Percentiles rank a stretch among this genome's conserved stretches.
phyloP scores from a whole-genome alignment of 1,140 invertebrate genomes.

The Drosophila equinoxialis region DNA sequence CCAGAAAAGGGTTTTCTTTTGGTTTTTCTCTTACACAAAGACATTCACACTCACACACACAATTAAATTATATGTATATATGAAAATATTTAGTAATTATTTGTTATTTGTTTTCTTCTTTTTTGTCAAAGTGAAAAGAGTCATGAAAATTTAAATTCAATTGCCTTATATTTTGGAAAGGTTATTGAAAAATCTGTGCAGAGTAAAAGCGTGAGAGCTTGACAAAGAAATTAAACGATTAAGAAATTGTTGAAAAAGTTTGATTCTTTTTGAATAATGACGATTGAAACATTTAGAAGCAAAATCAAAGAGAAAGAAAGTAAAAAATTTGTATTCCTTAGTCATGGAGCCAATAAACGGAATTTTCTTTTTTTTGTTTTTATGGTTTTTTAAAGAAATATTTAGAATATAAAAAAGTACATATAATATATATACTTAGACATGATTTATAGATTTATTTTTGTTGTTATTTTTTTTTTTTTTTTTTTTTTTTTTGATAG shows the following conservation, averaged over 20 bases:
- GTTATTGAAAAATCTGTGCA: not conserved
- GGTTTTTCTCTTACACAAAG: constrained; percentile 25
- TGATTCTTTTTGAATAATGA: not conserved
- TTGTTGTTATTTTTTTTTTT: constrained; percentile 30
- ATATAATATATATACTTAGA: constrained; percentile 61
- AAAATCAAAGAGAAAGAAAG: constrained; percentile 32
- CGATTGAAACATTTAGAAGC: constrained; percentile 3
- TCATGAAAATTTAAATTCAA: not conserved
- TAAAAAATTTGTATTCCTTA: constrained; percentile 42
- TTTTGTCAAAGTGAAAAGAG: not conserved
- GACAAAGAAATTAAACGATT: not conserved
- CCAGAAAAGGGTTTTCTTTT: not conserved
- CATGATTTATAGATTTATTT: constrained; percentile 55
- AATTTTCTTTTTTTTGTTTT: constrained; percentile 26
- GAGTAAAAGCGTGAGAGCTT: constrained; percentile 3
- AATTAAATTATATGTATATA: constrained; percentile 32
- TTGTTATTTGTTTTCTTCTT: not conserved
- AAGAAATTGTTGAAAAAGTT: not conserved
- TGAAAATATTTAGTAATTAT: constrained; percentile 11
- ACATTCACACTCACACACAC: constrained; percentile 47
- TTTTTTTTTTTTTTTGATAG: constrained; percentile 29
- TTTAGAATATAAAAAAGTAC: constrained; percentile 64
- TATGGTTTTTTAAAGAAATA: not conserved
- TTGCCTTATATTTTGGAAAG: not conserved
- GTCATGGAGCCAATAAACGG: constrained; percentile 34